A percentile compares a stretch with the other conserved stretches of the same genome.
Conservation (phyloP, 2,113 vertebrate genomes). For the Prunella fulvescens region DNA sequence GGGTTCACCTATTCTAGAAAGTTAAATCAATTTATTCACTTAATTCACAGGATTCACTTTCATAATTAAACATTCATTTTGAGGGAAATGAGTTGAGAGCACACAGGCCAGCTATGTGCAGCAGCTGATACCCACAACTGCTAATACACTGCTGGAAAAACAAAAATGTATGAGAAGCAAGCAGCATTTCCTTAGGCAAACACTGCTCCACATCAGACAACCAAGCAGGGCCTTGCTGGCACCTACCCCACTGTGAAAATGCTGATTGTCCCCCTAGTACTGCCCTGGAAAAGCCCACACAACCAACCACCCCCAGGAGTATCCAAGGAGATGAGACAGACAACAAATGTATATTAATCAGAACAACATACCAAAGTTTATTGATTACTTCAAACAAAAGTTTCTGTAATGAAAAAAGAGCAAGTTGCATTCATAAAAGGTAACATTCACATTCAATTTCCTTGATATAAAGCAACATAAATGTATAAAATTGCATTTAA, state of each 20-base stretch:
- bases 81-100: background rate
- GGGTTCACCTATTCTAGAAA: background rate
- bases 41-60: background rate
- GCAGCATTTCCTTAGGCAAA: background rate
- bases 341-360: slow-evolving; percentile 46
- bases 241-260: background rate
- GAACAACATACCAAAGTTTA: slow-evolving; percentile 84
- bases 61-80: background rate
- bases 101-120: rapidly evolving
- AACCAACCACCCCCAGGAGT: background rate
- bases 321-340: background rate
- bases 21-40: background rate
- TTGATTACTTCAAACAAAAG: slow-evolving; percentile 79
- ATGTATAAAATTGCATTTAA: slow-evolving; percentile 76
- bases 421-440: slow-evolving; percentile 79
- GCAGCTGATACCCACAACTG: background rate
- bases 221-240: rapidly evolving
- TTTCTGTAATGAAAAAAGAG: slow-evolving; percentile 77
- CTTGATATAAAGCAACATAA: slow-evolving; percentile 76
- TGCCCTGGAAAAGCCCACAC: background rate
- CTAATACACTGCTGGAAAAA: background rate
- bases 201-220: background rate
- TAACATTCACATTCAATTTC: slow-evolving; percentile 77
- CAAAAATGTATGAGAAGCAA: background rate
- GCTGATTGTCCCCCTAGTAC: rapidly evolving